A percentile compares a stretch with the other conserved stretches of the same genome.
Conservation (phyloP, 2,888 invertebrate species). For the Argynnis bischoffii region DNA sequence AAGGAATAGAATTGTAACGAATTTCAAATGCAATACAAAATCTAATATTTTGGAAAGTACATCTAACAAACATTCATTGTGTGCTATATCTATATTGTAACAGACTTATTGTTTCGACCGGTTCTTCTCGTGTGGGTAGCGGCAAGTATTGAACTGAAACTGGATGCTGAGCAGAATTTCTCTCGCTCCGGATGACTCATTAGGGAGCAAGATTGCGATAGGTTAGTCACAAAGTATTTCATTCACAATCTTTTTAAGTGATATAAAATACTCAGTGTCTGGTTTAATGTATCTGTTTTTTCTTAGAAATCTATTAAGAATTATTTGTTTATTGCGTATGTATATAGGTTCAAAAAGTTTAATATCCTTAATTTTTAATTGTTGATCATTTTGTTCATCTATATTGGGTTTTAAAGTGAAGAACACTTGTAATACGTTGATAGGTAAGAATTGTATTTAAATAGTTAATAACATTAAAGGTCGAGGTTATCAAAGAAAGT, state of each 20-base stretch:
- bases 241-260: not conserved
- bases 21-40: slow-evolving; percentile 34
- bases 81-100: slow-evolving; percentile 32
- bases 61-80: slow-evolving; percentile 32
- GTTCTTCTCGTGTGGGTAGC: slow-evolving; percentile 44
- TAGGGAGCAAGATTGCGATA: slow-evolving; percentile 36
- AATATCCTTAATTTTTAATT: too few species aligned
- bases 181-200: slow-evolving; percentile 66
- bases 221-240: slow-evolving; percentile 13
- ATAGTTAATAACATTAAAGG: not conserved
- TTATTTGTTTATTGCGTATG: not conserved
- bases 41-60: slow-evolving; percentile 34
- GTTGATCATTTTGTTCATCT: too few species aligned
- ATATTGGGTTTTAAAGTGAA: too few species aligned
- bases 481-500: slow-evolving; percentile 11
- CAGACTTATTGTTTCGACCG: slow-evolving; percentile 42
- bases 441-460: too few species aligned
- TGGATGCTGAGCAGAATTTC: slow-evolving; percentile 59
- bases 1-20: slow-evolving; percentile 28
- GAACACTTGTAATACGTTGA: too few species aligned
- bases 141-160: slow-evolving; percentile 42
- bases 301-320: not conserved
- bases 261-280: not conserved
- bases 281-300: not conserved
- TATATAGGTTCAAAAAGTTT: too few species aligned